A percentile compares a stretch with the other conserved stretches of the same genome.
Evolutionary conservation across 2,113 vertebrate genomes (phyloP).

Genomic region (Pangasianodon hypophthalmus): DNA sequence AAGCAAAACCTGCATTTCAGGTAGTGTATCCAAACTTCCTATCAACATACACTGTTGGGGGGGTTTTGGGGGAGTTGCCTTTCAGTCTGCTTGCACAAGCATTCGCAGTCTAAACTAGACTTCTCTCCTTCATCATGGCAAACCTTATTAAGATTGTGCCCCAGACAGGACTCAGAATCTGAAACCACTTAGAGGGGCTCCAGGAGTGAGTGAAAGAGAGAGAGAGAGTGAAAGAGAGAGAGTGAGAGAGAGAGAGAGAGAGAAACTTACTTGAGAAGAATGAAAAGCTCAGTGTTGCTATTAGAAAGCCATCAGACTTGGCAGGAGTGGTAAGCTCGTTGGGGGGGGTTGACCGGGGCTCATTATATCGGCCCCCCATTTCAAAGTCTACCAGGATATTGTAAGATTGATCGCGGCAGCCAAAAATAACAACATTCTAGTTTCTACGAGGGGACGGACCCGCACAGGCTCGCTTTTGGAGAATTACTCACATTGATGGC

Average conservation of each 20-base stretch:
- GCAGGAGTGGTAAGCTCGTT: constrained; percentile 43
- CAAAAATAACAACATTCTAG: constrained; percentile 62
- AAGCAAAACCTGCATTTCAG: constrained; percentile 34
- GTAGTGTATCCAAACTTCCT: not conserved
- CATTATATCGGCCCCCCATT: constrained; percentile 48
- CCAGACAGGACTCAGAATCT: constrained; percentile 51
- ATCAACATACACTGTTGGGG: not conserved
- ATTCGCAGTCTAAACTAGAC: constrained; percentile 40
- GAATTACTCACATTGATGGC: constrained; percentile 57
- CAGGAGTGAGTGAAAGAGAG: constrained; percentile 36
- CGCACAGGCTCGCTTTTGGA: constrained; percentile 41
- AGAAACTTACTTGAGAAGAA: constrained; percentile 44
- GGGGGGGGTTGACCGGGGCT: constrained; percentile 48
- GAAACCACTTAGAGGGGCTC: constrained; percentile 60
- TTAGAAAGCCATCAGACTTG: constrained; percentile 59
- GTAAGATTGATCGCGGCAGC: constrained; percentile 56
- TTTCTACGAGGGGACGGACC: constrained; percentile 51
- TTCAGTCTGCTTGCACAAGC: constrained; percentile 27
- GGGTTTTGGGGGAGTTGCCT: not conserved
- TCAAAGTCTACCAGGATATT: constrained; percentile 57
- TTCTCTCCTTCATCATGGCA: constrained; percentile 45
- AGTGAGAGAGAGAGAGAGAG: constrained; percentile 41
- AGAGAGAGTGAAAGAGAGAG: constrained; percentile 35
- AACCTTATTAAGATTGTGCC: constrained; percentile 47
- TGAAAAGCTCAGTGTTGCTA: constrained; percentile 53